A percentile compares a stretch with the other conserved stretches of the same genome.
These are phyloP conservation scores for Lichenostomus cassidix DNA, from an alignment of 2,113 vertebrate genomes.

Conservation along the genomic window DNA sequence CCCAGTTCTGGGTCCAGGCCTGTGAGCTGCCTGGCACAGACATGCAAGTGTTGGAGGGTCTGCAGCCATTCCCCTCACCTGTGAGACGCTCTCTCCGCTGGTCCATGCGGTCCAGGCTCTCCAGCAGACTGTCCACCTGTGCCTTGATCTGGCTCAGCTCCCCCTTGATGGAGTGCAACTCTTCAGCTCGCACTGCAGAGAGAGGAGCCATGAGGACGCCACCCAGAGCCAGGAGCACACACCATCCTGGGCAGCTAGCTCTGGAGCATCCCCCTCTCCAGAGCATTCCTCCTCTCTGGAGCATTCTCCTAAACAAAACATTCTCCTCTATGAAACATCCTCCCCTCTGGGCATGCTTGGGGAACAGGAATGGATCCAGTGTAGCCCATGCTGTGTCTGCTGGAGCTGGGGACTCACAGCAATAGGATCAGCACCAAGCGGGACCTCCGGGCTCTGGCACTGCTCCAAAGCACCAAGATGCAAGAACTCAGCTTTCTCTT, in stretches of 20 bases:
- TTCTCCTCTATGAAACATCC: background rate
- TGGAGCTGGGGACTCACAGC: background rate
- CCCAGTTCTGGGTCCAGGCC: background rate
- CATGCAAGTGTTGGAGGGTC: fast-evolving
- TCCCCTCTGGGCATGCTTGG: background rate
- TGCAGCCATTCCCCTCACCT: background rate
- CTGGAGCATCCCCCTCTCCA: background rate
- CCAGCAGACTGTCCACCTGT: constrained; percentile 86
- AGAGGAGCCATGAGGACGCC: background rate
- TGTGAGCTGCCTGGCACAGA: fast-evolving
- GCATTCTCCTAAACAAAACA: background rate
- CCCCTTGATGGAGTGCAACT: constrained; percentile 84
- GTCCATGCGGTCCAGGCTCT: constrained; percentile 86
- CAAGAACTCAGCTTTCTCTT: background rate
- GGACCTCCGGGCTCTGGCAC: background rate
- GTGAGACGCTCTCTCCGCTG: constrained; percentile 68
- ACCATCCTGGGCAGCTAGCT: background rate
- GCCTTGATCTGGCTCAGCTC: constrained; percentile 90
- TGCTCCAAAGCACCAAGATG: fast-evolving
- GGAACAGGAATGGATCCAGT: background rate
- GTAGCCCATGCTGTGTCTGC: background rate
- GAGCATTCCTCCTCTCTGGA: background rate
- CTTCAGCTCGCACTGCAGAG: constrained; percentile 76
- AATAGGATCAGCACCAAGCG: background rate
- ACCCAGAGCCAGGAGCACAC: background rate